Base-by-base conservation (phyloP, 2,113 vertebrate species). In the Scalopus aquaticus region DNA sequence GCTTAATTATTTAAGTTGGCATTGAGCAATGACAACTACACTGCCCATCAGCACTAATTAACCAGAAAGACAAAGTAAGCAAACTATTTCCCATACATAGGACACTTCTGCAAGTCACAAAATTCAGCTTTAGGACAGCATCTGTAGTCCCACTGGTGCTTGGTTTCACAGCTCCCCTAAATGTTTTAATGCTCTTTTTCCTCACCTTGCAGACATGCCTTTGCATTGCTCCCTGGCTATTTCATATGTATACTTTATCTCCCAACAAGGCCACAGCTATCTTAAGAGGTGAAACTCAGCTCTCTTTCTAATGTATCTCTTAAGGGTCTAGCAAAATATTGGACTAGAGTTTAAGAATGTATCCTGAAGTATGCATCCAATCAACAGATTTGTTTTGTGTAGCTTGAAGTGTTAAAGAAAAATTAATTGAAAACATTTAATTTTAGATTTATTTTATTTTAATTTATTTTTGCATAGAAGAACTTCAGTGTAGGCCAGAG, bases 371-470 rank as follows among this genome's bases (percentile, higher is more conserved):
- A 28, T 94, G 60, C 89, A 88, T 95, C 86, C 94, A 78, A 81
- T 78, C 37, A 81, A 67, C 78, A 95, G 85, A 84, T 72, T 93
- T 95, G 77, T 94, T 92, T 84, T 79, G 76, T 92, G 92, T 81
- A 90, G 32, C 85, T 94, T 62, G 46, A 94, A 84, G 11, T 78
- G 22, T 83, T 93, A 76, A 56, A 65, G 69, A 51, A 15, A 62
- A 93, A 80, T 83, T 64, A 67, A 88, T 82, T 60, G 46, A 85
- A 95, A 95, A 80, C 80, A 49, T 49, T 44, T 49, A 49, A 49
- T 49, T 49, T 49, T 12, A 49, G 12, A 49, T 49, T 49, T 49
- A 49, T 49, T 49, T 49, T 49, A 49, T 13, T 49, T 49, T 13
- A 49, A 49, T 49, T 49, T 49, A 49, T 49, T 49, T 49, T 49